These are phyloP conservation scores for Notamacropus eugenii DNA, from an alignment of 2,797 vertebrate genomes.

Conservation along the genomic window DNA sequence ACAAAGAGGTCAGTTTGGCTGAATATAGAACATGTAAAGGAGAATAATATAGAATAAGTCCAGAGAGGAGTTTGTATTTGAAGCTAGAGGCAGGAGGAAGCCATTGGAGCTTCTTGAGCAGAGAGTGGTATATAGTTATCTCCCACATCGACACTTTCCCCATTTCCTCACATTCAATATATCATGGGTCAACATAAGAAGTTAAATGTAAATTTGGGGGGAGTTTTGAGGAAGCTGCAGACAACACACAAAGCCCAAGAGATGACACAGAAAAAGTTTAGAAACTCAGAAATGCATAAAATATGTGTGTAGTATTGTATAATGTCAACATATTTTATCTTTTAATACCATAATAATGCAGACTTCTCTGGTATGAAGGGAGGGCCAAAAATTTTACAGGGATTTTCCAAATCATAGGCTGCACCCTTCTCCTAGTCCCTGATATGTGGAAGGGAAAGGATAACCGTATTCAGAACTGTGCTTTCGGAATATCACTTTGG, in stretches of 20 bases:
- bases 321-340: not conserved
- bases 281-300: not conserved
- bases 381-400: not conserved
- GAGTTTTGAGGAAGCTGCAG: not conserved
- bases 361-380: not conserved
- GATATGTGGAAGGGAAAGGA: not conserved
- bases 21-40: not conserved
- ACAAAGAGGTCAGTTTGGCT: not conserved
- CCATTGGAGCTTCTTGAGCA: too few species aligned
- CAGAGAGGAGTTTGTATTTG: too few species aligned
- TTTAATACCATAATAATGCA: not conserved
- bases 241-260: not conserved
- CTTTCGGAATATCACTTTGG: not conserved
- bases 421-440: too few species aligned
- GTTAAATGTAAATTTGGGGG: not conserved
- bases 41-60: not conserved
- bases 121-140: too few species aligned
- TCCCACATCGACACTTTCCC: too few species aligned
- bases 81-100: too few species aligned
- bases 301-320: not conserved
- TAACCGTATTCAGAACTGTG: not conserved
- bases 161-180: too few species aligned
- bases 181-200: not conserved
- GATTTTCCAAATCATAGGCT: not conserved
- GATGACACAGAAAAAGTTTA: not conserved